Conservation (phyloP, 2,797 vertebrate genomes). For the Hozukius guyotensis region DNA sequence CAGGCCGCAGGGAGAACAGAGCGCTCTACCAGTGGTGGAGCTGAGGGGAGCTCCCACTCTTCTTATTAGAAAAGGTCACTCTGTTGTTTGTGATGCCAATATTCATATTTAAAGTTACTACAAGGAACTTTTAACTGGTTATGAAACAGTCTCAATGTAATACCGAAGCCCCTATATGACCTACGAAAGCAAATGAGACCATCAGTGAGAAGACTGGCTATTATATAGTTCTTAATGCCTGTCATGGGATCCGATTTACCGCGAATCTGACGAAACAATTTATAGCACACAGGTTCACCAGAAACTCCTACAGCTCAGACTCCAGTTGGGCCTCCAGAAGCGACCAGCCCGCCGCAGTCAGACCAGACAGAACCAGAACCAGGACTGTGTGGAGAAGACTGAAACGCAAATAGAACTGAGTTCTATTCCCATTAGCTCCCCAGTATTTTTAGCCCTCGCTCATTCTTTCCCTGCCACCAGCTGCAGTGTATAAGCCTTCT, state of each 20-base stretch:
- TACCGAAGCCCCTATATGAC: neutral
- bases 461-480: neutral
- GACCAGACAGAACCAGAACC: no score
- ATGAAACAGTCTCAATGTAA: neutral
- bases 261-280: no score
- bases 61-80: slow-evolving; percentile 6
- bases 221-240: no score
- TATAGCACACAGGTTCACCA: no score
- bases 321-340: no score
- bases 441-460: neutral
- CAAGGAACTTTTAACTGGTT: neutral
- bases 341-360: no score
- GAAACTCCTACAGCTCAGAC: no score
- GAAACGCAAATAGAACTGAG: no score
- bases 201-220: no score
- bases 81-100: neutral
- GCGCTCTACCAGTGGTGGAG: neutral
- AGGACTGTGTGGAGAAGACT: fast-evolving
- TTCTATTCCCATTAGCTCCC: neutral
- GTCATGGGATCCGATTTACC: no score
- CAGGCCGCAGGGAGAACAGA: slow-evolving; percentile 14
- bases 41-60: neutral
- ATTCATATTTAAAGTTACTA: neutral
- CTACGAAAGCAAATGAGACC: neutral
- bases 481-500: no score